Percentiles rank a stretch among this genome's conserved stretches.
Evolutionary conservation across 2,797 vertebrate genomes (phyloP).

Genomic region (Enteromius treurensis): DNA sequence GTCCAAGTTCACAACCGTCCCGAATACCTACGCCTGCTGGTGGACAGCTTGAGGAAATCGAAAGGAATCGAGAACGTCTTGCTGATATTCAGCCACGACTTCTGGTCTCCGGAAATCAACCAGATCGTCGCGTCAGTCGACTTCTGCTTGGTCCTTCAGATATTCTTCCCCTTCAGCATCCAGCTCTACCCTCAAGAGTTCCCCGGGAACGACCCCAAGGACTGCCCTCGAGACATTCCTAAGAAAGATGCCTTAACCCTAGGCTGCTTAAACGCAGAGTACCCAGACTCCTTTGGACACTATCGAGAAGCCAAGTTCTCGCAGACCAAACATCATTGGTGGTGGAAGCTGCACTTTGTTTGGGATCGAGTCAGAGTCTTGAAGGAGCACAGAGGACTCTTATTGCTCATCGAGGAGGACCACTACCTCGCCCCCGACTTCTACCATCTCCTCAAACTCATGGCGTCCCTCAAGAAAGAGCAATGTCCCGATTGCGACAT

Average conservation of each 20-base stretch:
- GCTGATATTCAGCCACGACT: constrained; percentile 96
- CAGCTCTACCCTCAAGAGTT: constrained; percentile 96
- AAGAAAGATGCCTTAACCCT: constrained; percentile 87
- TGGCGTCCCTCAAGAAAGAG: constrained; percentile 80
- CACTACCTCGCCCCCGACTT: constrained; percentile 93
- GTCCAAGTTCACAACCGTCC: constrained; percentile 94
- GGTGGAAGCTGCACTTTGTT: constrained; percentile 99
- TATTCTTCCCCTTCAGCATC: constrained; percentile 97
- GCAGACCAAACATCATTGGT: constrained; percentile 99
- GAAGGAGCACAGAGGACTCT: constrained; percentile 83
- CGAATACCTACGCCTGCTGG: constrained; percentile 88
- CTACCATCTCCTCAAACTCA: constrained; percentile 87
- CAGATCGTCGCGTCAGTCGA: constrained; percentile 86
- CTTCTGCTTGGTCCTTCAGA: constrained; percentile 95
- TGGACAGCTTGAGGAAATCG: constrained; percentile 87
- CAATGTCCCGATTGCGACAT: constrained; percentile 92
- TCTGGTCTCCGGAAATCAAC: constrained; percentile 93
- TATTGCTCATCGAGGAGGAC: constrained; percentile 95
- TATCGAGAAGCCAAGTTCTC: constrained; percentile 96
- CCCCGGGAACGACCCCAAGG: constrained; percentile 92
- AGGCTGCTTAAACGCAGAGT: constrained; percentile 95
- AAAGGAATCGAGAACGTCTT: constrained; percentile 85
- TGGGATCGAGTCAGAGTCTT: constrained; percentile 91
- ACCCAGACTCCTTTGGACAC: constrained; percentile 95
- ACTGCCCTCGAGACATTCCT: constrained; percentile 91